phyloP scores from a whole-genome alignment of 1,140 invertebrate genomes.

The Mylabris phalerata region DNA sequence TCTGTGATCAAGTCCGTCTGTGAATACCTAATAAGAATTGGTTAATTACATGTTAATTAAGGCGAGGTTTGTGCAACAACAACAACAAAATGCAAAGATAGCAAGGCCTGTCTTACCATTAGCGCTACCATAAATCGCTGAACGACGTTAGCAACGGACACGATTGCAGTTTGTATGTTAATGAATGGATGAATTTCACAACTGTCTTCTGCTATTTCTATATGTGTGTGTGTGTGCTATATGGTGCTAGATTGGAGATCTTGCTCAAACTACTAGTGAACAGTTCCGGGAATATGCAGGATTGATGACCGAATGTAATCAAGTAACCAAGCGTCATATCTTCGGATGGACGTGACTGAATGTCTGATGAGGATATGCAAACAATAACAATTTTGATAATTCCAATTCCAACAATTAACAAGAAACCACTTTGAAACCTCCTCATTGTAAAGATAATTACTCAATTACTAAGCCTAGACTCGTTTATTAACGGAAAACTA shows the following conservation, averaged over 20 bases:
- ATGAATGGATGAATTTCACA: constrained; percentile 10
- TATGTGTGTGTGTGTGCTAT: background rate
- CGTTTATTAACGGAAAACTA: too few relatives aligned
- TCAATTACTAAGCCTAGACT: too few relatives aligned
- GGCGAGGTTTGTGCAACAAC: background rate
- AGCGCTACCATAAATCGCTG: constrained; percentile 5
- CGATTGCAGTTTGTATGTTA: constrained; percentile 10
- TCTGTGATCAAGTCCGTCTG: too few relatives aligned
- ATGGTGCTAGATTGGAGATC: constrained; percentile 4
- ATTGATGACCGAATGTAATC: background rate
- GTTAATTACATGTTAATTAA: constrained; percentile 15
- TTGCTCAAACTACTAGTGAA: too few relatives aligned
- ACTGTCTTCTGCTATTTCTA: background rate
- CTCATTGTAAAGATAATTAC: too few relatives aligned
- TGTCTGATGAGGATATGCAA: too few relatives aligned
- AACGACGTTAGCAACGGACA: background rate
- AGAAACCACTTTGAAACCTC: too few relatives aligned
- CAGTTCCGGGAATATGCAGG: background rate
- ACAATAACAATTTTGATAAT: too few relatives aligned
- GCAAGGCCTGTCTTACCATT: background rate
- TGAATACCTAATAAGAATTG: background rate
- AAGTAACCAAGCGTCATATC: constrained; percentile 4
- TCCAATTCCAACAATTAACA: too few relatives aligned
- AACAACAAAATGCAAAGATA: background rate
- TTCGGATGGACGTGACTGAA: constrained; percentile 2